Conservation (phyloP, 2,888 invertebrate genomes). For the Caenorhabditis drosophilae region DNA sequence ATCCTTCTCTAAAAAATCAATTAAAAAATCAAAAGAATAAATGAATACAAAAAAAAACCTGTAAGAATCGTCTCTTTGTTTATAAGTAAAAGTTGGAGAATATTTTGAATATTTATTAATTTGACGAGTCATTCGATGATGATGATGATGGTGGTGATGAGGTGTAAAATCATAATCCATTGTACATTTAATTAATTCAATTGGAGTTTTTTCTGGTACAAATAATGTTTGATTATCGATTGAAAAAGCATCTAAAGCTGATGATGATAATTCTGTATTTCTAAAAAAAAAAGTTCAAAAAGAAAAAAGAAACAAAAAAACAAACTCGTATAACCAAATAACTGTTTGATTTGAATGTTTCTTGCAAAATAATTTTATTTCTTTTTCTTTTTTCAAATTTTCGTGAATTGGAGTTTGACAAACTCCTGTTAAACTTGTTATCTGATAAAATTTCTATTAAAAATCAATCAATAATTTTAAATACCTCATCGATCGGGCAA, state of each 20-base stretch:
- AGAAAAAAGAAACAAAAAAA: not conserved
- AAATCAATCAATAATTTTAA: not conserved
- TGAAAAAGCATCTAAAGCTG: slow-evolving; percentile 19
- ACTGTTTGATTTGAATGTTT: slow-evolving; percentile 7
- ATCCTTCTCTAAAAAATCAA: slow-evolving; percentile 30
- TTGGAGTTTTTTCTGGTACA: slow-evolving; percentile 14
- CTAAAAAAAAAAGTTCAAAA: slow-evolving; percentile 5
- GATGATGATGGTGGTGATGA: no score
- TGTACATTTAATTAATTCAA: slow-evolving; percentile 17
- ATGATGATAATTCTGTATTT: slow-evolving; percentile 17
- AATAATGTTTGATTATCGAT: slow-evolving; percentile 14
- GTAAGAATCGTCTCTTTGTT: slow-evolving; percentile 40
- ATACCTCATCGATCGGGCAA: slow-evolving; percentile 17
- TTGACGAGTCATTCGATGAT: slow-evolving; percentile 26
- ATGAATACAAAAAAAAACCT: not conserved
- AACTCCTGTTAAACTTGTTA: no score
- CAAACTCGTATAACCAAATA: slow-evolving; percentile 36
- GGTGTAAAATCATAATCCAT: slow-evolving; percentile 20
- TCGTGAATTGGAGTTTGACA: slow-evolving; percentile 17
- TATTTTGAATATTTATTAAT: slow-evolving; percentile 6
- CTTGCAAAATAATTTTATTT: slow-evolving; percentile 16
- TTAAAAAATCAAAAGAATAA: not conserved
- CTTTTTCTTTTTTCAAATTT: slow-evolving; percentile 19
- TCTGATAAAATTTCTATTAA: slow-evolving; percentile 7
- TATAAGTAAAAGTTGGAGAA: slow-evolving; percentile 39